Conservation (phyloP, 2,888 invertebrate genomes). For the Eupelmus urozonus region DNA sequence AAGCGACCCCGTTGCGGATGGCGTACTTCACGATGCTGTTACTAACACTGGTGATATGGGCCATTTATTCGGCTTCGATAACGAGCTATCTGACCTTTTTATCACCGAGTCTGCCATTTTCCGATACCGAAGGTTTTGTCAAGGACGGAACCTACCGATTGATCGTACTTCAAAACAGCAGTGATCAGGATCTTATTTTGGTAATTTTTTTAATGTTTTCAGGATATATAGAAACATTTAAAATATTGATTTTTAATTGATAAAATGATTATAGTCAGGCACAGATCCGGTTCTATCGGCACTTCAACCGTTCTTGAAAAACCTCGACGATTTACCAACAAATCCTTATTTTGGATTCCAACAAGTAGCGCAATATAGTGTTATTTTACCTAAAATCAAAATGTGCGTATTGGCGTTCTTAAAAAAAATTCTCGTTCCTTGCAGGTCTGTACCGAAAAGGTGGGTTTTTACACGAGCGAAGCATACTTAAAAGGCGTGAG, state of each 20-base stretch:
- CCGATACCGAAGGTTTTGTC: constrained; percentile 66
- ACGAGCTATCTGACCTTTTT: constrained; percentile 65
- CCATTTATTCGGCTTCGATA: constrained; percentile 70
- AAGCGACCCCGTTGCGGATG: constrained; percentile 37
- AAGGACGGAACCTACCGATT: constrained; percentile 67
- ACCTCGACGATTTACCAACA: constrained; percentile 61
- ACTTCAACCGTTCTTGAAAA: constrained; percentile 62
- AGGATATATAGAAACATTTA: too few species aligned
- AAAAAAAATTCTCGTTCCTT: background rate
- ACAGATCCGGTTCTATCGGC: constrained; percentile 56
- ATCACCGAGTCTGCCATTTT: constrained; percentile 65
- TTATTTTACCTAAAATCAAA: background rate
- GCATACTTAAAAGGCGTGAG: constrained; percentile 59
- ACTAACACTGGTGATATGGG: constrained; percentile 64
- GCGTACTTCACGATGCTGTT: constrained; percentile 44
- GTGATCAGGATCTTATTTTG: constrained; percentile 64
- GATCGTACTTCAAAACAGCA: constrained; percentile 63
- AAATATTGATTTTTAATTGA: background rate
- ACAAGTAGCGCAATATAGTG: constrained; percentile 61
- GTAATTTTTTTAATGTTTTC: constrained; percentile 60
- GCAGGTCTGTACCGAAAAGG: constrained; percentile 66
- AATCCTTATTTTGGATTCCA: constrained; percentile 62
- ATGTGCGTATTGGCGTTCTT: too few species aligned
- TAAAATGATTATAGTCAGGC: constrained; percentile 47
- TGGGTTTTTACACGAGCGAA: constrained; percentile 67